phyloP scores from a whole-genome alignment of 2,888 invertebrate species.

The Disparrhopalites patrizii region DNA sequence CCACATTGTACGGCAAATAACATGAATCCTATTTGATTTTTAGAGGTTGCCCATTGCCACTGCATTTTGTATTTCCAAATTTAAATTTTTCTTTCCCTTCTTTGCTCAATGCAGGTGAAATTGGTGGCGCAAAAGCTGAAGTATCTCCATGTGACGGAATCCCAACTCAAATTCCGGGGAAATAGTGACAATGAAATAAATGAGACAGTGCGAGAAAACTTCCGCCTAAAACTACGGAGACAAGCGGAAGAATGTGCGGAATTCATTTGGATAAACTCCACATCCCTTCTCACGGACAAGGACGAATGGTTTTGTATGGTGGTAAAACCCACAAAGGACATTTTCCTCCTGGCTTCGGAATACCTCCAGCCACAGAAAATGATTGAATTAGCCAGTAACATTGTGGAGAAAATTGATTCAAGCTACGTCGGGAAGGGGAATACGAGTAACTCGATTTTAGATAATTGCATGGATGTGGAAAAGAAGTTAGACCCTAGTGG shows the following conservation, averaged over 20 bases:
- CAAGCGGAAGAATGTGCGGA: conserved; percentile 16
- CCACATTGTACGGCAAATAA: no score
- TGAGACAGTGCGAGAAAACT: background rate
- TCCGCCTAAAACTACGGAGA: background rate
- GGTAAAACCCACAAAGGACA: background rate
- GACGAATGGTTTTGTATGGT: background rate
- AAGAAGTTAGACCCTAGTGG: background rate
- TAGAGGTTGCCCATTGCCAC: no score
- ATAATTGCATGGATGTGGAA: background rate
- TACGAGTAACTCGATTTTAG: background rate
- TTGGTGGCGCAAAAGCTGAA: conserved; percentile 42
- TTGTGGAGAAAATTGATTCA: conserved; percentile 13
- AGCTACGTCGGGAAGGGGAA: background rate
- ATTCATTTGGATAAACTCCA: conserved; percentile 10
- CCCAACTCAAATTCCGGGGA: background rate
- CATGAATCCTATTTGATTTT: no score
- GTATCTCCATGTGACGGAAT: conserved; percentile 25
- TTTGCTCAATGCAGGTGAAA: conserved; percentile 30
- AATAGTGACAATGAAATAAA: conserved; percentile 17
- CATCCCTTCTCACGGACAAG: background rate
- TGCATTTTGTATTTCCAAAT: no score
- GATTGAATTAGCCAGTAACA: conserved; percentile 15
- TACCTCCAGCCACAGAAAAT: conserved; percentile 14
- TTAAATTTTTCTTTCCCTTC: no score
- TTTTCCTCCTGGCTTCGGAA: conserved; percentile 14